These are phyloP conservation scores for Channa maculata DNA, from an alignment of 2,113 vertebrate genomes.

Conservation along the genomic window DNA sequence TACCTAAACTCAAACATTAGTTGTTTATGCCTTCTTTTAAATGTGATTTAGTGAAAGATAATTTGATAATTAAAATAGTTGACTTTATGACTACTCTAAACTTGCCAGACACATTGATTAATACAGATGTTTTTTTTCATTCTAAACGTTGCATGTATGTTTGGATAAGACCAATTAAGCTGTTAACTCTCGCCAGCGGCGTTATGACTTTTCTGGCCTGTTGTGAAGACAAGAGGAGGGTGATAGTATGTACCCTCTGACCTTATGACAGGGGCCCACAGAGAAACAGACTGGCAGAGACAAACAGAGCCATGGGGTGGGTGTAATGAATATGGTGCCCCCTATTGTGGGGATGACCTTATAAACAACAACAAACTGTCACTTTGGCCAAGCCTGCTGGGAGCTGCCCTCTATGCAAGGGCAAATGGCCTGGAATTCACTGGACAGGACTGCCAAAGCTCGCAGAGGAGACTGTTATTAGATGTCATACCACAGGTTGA, in stretches of 20 bases:
- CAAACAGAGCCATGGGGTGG: conserved; percentile 79
- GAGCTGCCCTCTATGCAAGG: conserved; percentile 79
- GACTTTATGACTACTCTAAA: neutral
- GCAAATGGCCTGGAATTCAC: conserved; percentile 67
- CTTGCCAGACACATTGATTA: neutral
- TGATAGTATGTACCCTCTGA: conserved; percentile 64
- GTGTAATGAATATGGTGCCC: conserved; percentile 83
- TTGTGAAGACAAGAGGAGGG: conserved; percentile 62
- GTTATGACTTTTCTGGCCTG: conserved; percentile 39
- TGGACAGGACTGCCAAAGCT: conserved; percentile 42
- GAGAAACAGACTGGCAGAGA: conserved; percentile 81
- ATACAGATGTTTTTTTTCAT: conserved; percentile 1
- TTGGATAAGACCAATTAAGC: conserved; percentile 48
- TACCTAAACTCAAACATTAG: too few relatives aligned
- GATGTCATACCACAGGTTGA: conserved; percentile 27
- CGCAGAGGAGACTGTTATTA: conserved; percentile 28
- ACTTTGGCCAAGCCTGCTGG: conserved; percentile 71
- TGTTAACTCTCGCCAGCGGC: conserved; percentile 32
- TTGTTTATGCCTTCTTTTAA: too few relatives aligned
- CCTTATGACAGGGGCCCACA: conserved; percentile 75
- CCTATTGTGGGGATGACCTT: conserved; percentile 83
- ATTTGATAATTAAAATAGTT: neutral
- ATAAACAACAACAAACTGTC: conserved; percentile 80
- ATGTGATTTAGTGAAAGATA: neutral
- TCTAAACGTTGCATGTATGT: conserved; percentile 24